Evolutionary conservation across 1,140 invertebrate genomes (phyloP), one percentile per base, ranked within the genome.

Genomic region (Pygmarrhopalites habei): DNA sequence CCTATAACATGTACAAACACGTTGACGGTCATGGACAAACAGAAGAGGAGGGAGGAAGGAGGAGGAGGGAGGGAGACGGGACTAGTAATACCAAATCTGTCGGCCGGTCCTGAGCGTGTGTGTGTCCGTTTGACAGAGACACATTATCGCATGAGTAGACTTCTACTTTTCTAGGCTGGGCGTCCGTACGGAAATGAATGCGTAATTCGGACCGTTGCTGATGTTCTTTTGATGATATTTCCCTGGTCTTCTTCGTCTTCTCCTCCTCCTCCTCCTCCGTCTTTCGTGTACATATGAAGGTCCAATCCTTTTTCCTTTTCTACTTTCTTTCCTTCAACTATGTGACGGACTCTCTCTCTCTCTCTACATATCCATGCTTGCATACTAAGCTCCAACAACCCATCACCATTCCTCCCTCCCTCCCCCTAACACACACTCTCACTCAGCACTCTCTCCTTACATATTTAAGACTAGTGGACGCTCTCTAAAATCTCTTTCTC

Each of bases 81-180:
- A n/a, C n/a, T 10, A 21, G 23, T 15, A 35, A 35, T 7, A 7
- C 32, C 5, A 35, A 35, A 35, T 5, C 49, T 52, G 49, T 52
- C 49, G 14, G 49, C 62, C 55, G 35, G 47, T 52, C 52, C 46
- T 17, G 41, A 32, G 46, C 29, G n/a, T n/a, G n/a, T n/a, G n/a
- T n/a, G n/a, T n/a, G n/a, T n/a, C 15, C 28, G 52, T 43, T 25
- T 66, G 65, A 67, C 65, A 67, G 65, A 67, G 65, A 67, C 65
- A 67, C 65, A 67, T 67, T 67, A 67, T 67, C 60, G 60, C 60
- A 55, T 49, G 57, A 67, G 63, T 65, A 49, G 59, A 56, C 60
- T 21, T 46, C 19, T 57, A 14, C 35, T 39, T 17, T 19, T 41
- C n/a, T 23, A 47, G 39, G 43, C 63, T 49, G 62, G 60, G 65